Conservation (phyloP, 23 tunicate genomes). For the Trididemnum nubilum region DNA sequence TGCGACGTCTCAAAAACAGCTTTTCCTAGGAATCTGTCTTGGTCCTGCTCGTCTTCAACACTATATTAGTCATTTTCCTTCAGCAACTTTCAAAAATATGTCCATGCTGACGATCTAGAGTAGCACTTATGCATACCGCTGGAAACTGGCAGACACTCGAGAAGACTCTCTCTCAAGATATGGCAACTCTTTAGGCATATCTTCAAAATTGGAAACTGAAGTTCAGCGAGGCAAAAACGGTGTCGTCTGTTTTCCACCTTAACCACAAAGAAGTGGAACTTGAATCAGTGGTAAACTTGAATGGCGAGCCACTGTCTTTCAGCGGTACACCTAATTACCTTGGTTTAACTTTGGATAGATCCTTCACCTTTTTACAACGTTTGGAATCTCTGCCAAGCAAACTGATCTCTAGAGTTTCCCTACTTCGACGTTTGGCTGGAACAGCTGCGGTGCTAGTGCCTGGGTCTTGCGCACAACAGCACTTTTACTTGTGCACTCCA, state of each 20-base stretch:
- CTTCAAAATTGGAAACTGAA: constrained; percentile 12
- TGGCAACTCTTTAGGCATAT: neutral
- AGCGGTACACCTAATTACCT: neutral
- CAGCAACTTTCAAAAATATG: neutral
- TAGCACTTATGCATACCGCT: neutral
- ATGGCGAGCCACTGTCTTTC: too few species aligned
- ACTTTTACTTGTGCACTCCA: neutral
- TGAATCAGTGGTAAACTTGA: too few species aligned
- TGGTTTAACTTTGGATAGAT: neutral
- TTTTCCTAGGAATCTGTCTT: neutral
- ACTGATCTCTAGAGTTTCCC: neutral
- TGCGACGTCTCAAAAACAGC: constrained; percentile 1
- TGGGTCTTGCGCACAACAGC: neutral
- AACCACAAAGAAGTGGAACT: constrained; percentile 5
- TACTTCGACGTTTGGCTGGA: neutral
- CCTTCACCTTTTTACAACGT: neutral
- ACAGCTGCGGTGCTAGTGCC: constrained; percentile 7
- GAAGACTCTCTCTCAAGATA: neutral
- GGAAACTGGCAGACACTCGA: neutral
- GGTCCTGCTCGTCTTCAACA: neutral
- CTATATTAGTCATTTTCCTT: neutral
- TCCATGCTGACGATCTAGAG: constrained; percentile 1
- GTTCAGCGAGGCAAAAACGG: constrained; percentile 6
- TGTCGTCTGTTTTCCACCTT: neutral
- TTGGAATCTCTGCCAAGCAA: neutral